Conservation (phyloP, 2,797 vertebrate species). For the Sebastes wilsoni region DNA sequence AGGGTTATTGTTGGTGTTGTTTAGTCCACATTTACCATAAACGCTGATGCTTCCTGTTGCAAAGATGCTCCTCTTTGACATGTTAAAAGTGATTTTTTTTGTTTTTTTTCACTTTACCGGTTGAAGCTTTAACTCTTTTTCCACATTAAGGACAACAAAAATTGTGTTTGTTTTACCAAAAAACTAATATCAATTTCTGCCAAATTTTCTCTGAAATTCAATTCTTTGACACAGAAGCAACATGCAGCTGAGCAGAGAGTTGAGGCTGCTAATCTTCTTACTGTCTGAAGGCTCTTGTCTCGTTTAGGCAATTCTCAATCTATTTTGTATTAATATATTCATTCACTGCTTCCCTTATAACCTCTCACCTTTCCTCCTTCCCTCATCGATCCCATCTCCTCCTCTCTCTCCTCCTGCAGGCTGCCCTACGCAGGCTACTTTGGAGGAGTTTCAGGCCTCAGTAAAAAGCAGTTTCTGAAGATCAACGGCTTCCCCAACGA, state of each 20-base stretch:
- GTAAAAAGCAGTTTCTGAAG: constrained; percentile 96
- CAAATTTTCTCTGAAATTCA: not conserved
- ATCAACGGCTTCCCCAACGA: constrained; percentile 99
- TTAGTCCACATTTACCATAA: not conserved
- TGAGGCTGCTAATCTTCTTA: not conserved
- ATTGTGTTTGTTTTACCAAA: not conserved
- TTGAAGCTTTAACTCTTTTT: not conserved
- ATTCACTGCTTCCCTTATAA: not conserved
- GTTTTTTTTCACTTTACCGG: not conserved
- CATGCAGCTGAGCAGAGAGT: not conserved
- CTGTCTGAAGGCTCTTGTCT: not conserved
- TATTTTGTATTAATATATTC: not conserved
- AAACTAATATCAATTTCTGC: not conserved
- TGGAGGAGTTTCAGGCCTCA: constrained; percentile 96
- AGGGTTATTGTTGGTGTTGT: not conserved
- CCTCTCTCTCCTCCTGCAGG: constrained; percentile 73
- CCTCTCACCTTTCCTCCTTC: not conserved
- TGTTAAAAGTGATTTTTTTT: not conserved
- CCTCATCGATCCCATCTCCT: not conserved
- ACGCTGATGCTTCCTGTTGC: not conserved
- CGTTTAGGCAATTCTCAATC: not conserved
- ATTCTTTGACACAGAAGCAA: not conserved
- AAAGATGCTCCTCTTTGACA: not conserved
- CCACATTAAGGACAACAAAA: not conserved
- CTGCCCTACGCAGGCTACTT: constrained; percentile 96